Evolutionary conservation across 2,113 vertebrate genomes (phyloP), one percentile per base, ranked within the genome.

Genomic region (Plecturocebus donacophilus): DNA sequence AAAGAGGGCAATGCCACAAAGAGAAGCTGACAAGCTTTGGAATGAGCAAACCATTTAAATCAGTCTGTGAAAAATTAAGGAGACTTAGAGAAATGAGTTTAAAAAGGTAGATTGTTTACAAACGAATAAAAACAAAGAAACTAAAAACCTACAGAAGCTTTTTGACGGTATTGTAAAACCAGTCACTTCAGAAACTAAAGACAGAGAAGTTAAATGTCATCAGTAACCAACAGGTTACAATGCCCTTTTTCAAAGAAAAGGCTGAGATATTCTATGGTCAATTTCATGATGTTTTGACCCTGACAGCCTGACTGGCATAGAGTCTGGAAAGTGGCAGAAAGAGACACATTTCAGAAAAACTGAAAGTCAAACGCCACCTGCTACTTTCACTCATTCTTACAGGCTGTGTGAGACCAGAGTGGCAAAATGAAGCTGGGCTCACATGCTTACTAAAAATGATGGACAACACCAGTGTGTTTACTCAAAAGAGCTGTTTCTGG

Each of bases 311-410:
- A 40, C 71, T 42, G 49, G 61, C 38, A 61, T 23, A 87, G 35
- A 68, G 47, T 8, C 71, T 92, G n/a, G 16, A 54, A 4, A 45
- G 20, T 14, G 32, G 40, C 47, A 80, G 45, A 92, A 87, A 95
- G 38, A 64, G 27, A 87, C 25, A 66, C 1, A 92, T 21, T 45
- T 40, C 56, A 91, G 56, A 92, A 94, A 94, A 87, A 85, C 49
- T 17, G 70, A 93, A 95, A 95, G 87, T 32, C 68, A 68, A 87
- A 88, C 8, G 7, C 70, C 96, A 97, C 96, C 96, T 97, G 92
- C 56, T 95, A 32, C 92, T 96, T 95, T 97, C 97, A 87, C 81
- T 90, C 52, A 58, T 54, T 91, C 92, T 64, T 42, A 70, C 73
- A 94, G n/a, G 32, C 61, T 80, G 82, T 8, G 45, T 32, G n/a